phyloP scores from a whole-genome alignment of 2,113 vertebrate species.

The pig (Sus scrofa) region DNA sequence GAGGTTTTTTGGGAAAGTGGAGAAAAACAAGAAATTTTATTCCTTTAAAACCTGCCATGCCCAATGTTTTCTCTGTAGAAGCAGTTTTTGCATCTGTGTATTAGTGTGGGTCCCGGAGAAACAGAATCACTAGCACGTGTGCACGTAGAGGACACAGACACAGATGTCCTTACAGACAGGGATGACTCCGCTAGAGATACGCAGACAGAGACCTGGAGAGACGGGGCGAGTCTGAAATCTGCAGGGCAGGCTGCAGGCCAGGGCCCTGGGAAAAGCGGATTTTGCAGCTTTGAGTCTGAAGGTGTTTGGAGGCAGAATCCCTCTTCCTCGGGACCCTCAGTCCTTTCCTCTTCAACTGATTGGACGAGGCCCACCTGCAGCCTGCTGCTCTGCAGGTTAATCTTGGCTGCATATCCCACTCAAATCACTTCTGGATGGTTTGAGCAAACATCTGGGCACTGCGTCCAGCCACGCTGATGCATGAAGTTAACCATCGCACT shows the following conservation, averaged over 20 bases:
- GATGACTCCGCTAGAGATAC: rapidly evolving
- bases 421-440: not conserved
- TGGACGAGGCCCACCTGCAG: not conserved
- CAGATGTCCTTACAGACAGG: rapidly evolving
- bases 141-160: not conserved
- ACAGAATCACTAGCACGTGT: rapidly evolving
- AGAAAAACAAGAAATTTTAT: not conserved
- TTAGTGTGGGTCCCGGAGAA: not conserved
- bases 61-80: not conserved
- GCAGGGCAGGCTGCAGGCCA: rapidly evolving
- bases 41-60: not conserved
- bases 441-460: not conserved
- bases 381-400: too few species aligned
- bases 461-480: not conserved
- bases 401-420: not conserved
- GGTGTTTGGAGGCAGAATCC: not conserved
- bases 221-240: rapidly evolving
- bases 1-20: not conserved
- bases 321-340: not conserved
- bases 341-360: not conserved
- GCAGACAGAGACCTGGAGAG: not conserved
- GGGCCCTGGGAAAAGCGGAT: not conserved
- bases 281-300: not conserved
- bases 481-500: not conserved
- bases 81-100: not conserved